phyloP scores from a whole-genome alignment of 2,888 invertebrate species.

The Calliphora vomitoria region DNA sequence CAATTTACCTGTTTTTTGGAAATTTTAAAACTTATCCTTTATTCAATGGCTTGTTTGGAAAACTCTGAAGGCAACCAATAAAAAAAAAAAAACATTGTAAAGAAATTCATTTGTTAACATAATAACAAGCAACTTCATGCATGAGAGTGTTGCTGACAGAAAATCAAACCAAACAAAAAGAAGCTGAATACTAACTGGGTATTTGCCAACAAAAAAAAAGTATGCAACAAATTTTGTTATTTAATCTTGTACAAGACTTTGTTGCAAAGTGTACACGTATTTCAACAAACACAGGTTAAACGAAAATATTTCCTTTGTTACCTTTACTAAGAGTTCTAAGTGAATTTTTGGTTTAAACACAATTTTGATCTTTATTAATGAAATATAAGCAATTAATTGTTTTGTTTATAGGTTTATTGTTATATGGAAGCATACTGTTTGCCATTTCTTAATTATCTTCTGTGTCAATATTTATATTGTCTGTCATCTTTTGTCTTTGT shows the following conservation, averaged over 20 bases:
- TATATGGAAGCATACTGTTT: too few species aligned
- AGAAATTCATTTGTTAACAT: conserved; percentile 32
- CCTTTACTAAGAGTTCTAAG: not conserved
- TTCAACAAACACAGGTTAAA: not conserved
- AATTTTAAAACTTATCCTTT: conserved; percentile 11
- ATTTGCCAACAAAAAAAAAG: not conserved
- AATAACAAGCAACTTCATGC: conserved; percentile 19
- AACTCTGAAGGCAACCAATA: conserved; percentile 7
- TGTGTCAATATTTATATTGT: conserved; percentile 6
- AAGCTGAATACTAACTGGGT: not conserved
- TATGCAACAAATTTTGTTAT: conserved; percentile 1
- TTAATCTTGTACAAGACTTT: not conserved
- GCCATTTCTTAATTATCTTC: not conserved
- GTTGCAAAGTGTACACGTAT: not conserved
- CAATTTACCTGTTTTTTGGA: conserved; percentile 19
- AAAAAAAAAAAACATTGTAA: conserved; percentile 11
- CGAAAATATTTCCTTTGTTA: not conserved
- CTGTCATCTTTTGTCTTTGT: not conserved
- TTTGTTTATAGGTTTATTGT: too few species aligned
- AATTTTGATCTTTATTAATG: too few species aligned
- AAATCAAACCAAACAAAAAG: conserved; percentile 17
- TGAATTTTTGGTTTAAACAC: too few species aligned
- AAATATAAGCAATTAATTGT: too few species aligned
- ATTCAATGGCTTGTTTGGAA: conserved; percentile 3
- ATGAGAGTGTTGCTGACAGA: conserved; percentile 40